Base-by-base conservation (phyloP, 2,888 invertebrate species). In the Heliconius charithonia region DNA sequence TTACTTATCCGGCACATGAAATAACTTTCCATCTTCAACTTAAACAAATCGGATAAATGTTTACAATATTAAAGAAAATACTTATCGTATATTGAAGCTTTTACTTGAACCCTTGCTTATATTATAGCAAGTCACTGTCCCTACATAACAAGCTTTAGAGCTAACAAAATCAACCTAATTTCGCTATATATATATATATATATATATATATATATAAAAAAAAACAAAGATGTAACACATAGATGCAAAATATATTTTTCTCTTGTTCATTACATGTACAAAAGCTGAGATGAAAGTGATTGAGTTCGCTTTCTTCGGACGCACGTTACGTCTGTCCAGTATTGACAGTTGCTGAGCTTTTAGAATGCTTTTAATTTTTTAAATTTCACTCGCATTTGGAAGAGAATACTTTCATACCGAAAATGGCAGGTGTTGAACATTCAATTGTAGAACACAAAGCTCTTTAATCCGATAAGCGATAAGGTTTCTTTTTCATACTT, bases 281-380 rank as follows among this genome's bases (percentile, higher is more conserved):
- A 92, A 89, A 87, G 85, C 84, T 77, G 82, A 90, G 91, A 94
- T 91, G 94, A 94, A 94, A 94, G 94, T 93, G 92, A 92, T 93
- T 90, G 91, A 89, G 88, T 91, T 93, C 88, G 86, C 89, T 93
- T 92, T 92, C 91, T 84, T 88, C 83, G 84, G 76, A 73, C 81
- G 75, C 79, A 76, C 77, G 82, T 81, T 81, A 70, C 76, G 76
- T 84, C 83, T 83, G 83, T 81, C 82, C 45, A 80, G 82, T 89
- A 88, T 90, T 88, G 90, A 89, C 90, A 88, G 87, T 85, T 85
- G 80, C 77, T 79, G 82, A 69, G 80, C 81, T 82, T 81, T 82
- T 82, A 80, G 79, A 82, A 81, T 78, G 82, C 41, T 41, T 41
- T 69, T 25, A 41, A 19, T 51, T 51, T 51, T 51, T 51, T 78